Percentiles rank a stretch among this genome's conserved stretches.
Evolutionary conservation across 2,888 invertebrate genomes (phyloP).

Genomic region (Steromphala cineraria): DNA sequence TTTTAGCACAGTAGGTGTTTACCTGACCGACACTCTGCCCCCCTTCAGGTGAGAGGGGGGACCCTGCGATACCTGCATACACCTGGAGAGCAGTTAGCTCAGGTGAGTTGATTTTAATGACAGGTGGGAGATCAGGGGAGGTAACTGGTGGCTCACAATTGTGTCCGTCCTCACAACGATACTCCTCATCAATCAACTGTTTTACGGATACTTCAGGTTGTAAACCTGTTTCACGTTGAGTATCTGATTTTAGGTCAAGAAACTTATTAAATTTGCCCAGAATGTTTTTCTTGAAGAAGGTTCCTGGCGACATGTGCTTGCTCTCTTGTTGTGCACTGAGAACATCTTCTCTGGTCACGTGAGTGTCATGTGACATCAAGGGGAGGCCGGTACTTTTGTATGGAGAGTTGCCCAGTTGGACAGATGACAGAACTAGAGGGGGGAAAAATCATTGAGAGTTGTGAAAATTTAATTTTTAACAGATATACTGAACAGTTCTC

Average conservation of each 20-base stretch:
- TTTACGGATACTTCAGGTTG: constrained; percentile 12
- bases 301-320: constrained; percentile 1
- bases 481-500: too few relatives aligned
- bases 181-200: constrained; percentile 14
- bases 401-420: too few relatives aligned
- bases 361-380: not conserved
- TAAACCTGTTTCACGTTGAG: not conserved
- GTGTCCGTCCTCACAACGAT: not conserved
- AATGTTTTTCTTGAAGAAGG: constrained; percentile 19
- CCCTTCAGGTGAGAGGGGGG: not conserved
- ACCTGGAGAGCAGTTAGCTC: constrained; percentile 42
- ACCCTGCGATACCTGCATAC: constrained; percentile 18
- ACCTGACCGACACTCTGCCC: not conserved
- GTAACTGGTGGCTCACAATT: not conserved
- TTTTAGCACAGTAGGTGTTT: not conserved
- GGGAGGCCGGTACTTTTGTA: too few relatives aligned
- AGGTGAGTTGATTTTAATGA: constrained; percentile 54
- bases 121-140: constrained; percentile 57
- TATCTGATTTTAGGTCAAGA: not conserved
- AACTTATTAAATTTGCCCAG: constrained; percentile 22
- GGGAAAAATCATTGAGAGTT: too few relatives aligned
- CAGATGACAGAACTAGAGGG: too few relatives aligned
- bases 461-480: too few relatives aligned
- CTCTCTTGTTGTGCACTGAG: not conserved
- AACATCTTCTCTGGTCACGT: not conserved